Base-by-base conservation (phyloP, 2,113 vertebrate species). In the Tichodroma muraria region DNA sequence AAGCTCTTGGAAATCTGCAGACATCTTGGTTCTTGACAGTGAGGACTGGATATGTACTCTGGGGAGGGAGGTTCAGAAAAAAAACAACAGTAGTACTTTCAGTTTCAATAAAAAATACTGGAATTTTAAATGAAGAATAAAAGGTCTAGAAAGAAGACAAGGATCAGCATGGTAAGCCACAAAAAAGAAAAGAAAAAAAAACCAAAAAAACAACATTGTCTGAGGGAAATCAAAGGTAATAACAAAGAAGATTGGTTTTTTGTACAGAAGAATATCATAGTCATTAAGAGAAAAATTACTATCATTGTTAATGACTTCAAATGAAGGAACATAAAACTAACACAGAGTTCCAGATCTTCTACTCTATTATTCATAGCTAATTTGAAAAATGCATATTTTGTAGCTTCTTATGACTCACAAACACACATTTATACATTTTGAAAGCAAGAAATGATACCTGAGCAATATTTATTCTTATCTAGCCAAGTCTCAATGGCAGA, bases 71-170 rank as follows among this genome's bases (percentile, higher is more conserved):
- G 33, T 69, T 76, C 37, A 85, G 60, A 35, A 71, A 84, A 80
- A 53, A 83, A 8, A 33, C 1, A 6, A n/a, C 33, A 4, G 4
- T 47, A 77, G 19, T 40, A 17, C 15, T 90, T 86, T 86, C 54
- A 80, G 44, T 86, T 75, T 60, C 17, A 88, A 78, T 81, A 40
- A 15, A 66, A 50, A 86, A 40, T 33, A 30, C 2, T 19, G 38
- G 60, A 86, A 59, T 83, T 77, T 85, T 70, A 88, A 92, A 93
- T 70, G 47, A 83, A 65, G 44, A 66, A 78, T 83, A 79, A 85
- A 89, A 81, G 20, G 8, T 68, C 70, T 70, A 66, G 44, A 75
- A 81, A 40, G 13, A 42, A 70, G 54, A 59, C 6, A 77, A 49
- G 6, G 24, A 60, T 40, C 37, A 54, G 19, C 21, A 71, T 11